Evolutionary conservation across 2,113 vertebrate species (phyloP), one percentile per base, ranked within the genome.

Genomic region (Oncorhynchus nerka): DNA sequence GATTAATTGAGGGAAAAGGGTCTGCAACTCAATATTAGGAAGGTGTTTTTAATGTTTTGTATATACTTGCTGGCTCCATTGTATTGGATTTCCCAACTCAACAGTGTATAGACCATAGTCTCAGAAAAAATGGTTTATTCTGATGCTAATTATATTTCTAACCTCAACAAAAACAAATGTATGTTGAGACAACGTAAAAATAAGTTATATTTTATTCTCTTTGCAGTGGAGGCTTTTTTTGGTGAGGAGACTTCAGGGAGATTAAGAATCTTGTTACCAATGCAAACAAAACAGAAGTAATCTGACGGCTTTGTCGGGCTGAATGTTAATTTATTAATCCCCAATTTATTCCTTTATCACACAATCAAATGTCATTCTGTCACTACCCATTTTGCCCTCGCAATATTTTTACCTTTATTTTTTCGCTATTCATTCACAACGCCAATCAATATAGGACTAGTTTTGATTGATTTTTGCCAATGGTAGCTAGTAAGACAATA

Each of bases 51-150:
- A 11, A 45, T 12, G 39, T 45, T 45, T 45, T 45, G 39, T 45
- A 85, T 77, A 84, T 80, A 73, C 78, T 72, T 61, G 71, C 79
- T 78, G 70, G 84, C 88, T 91, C 82, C 75, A 79, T 82, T 84
- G 83, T 79, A 75, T 86, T 73, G 82, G 78, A 76, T 85, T 73
- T 78, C 88, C 72, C 83, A 83, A 85, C 73, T 86, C 88, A 91
- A 87, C 82, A 85, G 82, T 19, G 73, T 73, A 77, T 72, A 45
- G 68, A 69, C 1, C 80, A 45, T 69, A 69, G 32, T 80, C 78
- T 79, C 83, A 24, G 57, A 69, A 64, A 90, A 86, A 80, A 73
- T 61, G 78, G 77, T 88, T 85, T 87, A 79, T 84, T 66, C 34
- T 65, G n/a, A 19, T 73, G 81, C 83, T 12, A 45, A 45, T 45